Conservation (phyloP, 2,797 vertebrate genomes). For the Hippopotamyrus pictus region DNA sequence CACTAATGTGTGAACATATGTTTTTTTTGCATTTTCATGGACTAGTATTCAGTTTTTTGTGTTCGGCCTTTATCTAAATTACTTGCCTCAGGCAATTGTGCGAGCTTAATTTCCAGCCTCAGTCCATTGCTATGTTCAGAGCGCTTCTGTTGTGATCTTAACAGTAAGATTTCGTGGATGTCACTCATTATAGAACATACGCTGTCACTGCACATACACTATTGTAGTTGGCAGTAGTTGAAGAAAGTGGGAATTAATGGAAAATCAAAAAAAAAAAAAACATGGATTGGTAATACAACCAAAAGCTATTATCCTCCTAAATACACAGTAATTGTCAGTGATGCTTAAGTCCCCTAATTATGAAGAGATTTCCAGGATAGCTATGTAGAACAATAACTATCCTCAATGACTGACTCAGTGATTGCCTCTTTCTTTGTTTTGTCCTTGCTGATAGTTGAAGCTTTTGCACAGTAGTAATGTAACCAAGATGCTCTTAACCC, state of each 20-base stretch:
- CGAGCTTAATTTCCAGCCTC: not conserved
- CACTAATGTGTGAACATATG: not conserved
- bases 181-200: not conserved
- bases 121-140: not conserved
- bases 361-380: not conserved
- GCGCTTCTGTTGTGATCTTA: not conserved
- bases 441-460: not conserved
- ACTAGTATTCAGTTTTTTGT: not conserved
- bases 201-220: not conserved
- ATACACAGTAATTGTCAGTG: not conserved
- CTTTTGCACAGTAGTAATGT: not conserved
- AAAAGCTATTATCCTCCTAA: not conserved
- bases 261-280: not conserved
- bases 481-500: not conserved
- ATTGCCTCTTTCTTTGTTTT: not conserved
- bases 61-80: not conserved
- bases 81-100: not conserved
- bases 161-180: not conserved
- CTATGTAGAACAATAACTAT: not conserved
- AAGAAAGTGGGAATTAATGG: not conserved
- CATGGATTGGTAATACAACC: not conserved
- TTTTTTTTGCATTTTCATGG: not conserved
- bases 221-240: not conserved
- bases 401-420: not conserved
- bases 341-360: not conserved